phyloP scores from a whole-genome alignment of 2,113 vertebrate species.

The Erpornis zantholeuca region DNA sequence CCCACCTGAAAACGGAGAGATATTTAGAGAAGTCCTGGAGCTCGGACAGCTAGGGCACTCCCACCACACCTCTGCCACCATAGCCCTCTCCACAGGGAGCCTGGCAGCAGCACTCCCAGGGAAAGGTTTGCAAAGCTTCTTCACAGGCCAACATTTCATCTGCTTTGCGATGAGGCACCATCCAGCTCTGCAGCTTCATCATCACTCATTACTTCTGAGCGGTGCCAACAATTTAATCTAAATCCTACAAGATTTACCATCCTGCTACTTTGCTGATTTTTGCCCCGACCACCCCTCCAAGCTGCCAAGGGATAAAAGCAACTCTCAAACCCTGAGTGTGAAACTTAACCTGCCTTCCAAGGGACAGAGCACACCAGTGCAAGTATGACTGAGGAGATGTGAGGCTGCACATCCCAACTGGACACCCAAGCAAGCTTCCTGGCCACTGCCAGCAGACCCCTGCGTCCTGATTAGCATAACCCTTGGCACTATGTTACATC shows the following conservation, averaged over 20 bases:
- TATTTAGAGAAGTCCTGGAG: background rate
- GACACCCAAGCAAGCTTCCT: background rate
- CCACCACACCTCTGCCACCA: rapidly evolving
- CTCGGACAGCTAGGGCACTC: rapidly evolving
- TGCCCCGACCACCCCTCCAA: rapidly evolving
- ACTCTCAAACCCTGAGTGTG: background rate
- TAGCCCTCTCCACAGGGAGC: background rate
- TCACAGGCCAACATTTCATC: background rate
- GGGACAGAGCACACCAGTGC: background rate
- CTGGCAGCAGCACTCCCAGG: background rate
- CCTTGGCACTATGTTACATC: background rate
- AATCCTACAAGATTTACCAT: background rate
- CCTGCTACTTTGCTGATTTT: background rate
- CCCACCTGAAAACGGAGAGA: background rate
- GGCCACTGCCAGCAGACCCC: background rate
- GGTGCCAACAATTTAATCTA: background rate
- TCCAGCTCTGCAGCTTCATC: background rate
- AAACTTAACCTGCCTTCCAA: background rate
- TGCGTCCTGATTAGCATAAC: rapidly evolving
- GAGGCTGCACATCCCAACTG: background rate
- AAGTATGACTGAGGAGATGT: background rate
- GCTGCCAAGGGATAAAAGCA: background rate
- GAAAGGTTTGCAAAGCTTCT: background rate
- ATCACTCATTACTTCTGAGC: background rate
- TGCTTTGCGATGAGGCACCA: background rate